Evolutionary conservation across 2,113 vertebrate species (phyloP).

Genomic region (Gopherus flavomarginatus): DNA sequence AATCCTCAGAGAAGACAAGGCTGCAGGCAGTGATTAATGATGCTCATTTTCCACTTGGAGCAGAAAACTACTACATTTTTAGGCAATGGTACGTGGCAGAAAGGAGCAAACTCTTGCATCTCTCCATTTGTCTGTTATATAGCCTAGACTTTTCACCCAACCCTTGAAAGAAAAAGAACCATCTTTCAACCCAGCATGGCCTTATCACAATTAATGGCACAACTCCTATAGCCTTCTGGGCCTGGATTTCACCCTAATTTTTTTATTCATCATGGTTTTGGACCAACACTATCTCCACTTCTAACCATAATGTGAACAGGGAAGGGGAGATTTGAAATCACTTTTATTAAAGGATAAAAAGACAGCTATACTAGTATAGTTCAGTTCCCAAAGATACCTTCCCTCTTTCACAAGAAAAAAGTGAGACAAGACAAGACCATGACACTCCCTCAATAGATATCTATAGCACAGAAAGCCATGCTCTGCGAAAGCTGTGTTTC

Average conservation of each 20-base stretch:
- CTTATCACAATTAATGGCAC: not conserved
- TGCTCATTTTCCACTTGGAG: constrained; percentile 58
- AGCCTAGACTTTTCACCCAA: constrained; percentile 1
- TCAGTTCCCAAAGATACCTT: not conserved
- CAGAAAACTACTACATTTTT: constrained; percentile 20
- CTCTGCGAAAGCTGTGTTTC: not conserved
- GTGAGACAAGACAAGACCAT: not conserved
- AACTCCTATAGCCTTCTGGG: not conserved
- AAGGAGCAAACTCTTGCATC: not conserved
- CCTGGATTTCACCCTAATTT: constrained; percentile 15
- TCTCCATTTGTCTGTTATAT: not conserved
- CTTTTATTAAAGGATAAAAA: not conserved
- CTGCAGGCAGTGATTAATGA: constrained; percentile 21
- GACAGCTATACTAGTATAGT: not conserved
- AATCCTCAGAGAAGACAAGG: not conserved
- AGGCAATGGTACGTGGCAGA: not conserved
- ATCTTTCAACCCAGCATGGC: constrained; percentile 2
- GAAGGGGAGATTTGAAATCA: not conserved
- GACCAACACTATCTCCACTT: not conserved
- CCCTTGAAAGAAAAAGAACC: not conserved
- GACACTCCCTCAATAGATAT: not conserved
- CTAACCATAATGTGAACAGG: not conserved
- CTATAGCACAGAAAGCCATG: not conserved
- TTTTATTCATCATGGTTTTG: not conserved
- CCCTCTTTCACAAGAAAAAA: too few species aligned